Evolutionary conservation across 2,888 invertebrate genomes (phyloP), one percentile per base, ranked within the genome.

Genomic region (Acronicta alni): DNA sequence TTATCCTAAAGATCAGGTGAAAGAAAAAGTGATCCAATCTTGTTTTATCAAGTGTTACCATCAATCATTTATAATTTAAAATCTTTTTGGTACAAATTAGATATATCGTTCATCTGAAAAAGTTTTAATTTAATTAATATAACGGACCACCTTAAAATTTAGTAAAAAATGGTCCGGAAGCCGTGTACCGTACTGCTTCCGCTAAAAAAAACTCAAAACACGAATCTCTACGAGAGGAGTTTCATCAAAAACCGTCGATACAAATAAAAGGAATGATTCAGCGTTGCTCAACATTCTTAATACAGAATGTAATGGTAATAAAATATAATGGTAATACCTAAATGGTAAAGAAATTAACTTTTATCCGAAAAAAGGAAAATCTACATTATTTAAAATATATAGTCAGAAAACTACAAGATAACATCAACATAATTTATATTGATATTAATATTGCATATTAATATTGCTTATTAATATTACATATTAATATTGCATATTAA

Each of bases 141-240:
- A 82, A 82, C 84, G 83, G 81, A 52, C 68, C 75, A 67, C 72
- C 72, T 78, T 71, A 75, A 42, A 73, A 71, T 64, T 32, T 57
- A 73, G 77, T 76, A 82, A 84, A 83, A 85, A 84, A 66, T 56
- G 58, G 56, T 44, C 80, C 83, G 87, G 89, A 89, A 86, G 82
- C 75, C 66, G 66, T 56, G 57, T 77, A 81, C 79, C 86, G 85
- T 89, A n/a, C 89, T 88, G 86, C 85, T 89, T 90, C 90, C 90
- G 87, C 61, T 72, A 72, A 81, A 88, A 87, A 63, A 77, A 84
- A 81, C 78, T 71, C 63, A 71, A 73, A 82, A 75, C 83, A 80
- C 72, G 77, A 82, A 81, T 80, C 77, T 80, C 71, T 53, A 57
- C 60, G 58, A 75, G 66, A 72, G 59, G 72, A 77, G 65, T 69